Conservation (phyloP, 2,888 invertebrate species). For the Cephus pulcher region DNA sequence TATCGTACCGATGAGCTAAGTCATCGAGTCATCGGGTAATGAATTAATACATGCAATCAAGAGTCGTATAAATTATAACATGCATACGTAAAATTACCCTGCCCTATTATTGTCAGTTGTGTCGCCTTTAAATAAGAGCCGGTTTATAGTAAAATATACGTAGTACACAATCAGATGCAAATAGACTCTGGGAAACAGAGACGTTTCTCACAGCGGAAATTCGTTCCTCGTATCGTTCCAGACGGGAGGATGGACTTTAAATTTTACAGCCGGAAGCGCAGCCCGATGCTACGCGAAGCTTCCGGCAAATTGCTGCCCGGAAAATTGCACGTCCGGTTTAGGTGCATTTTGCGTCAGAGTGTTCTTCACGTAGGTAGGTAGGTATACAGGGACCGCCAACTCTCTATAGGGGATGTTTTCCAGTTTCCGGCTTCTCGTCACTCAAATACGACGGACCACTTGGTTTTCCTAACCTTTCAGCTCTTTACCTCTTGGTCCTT, state of each 20-base stretch:
- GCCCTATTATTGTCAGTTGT: background rate
- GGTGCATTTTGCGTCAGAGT: slow-evolving; percentile 43
- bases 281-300: slow-evolving; percentile 40
- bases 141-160: background rate
- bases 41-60: background rate
- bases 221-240: background rate
- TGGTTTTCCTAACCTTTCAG: slow-evolving; percentile 15
- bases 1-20: background rate
- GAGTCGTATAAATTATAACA: background rate
- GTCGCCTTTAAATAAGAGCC: background rate
- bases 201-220: background rate
- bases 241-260: slow-evolving; percentile 1
- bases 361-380: slow-evolving; percentile 18
- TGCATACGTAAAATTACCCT: background rate
- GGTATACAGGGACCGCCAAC: background rate
- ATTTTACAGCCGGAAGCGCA: slow-evolving; percentile 48
- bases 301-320: slow-evolving; percentile 42
- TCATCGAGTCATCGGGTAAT: background rate
- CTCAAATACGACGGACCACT: slow-evolving; percentile 30
- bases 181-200: background rate
- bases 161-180: background rate
- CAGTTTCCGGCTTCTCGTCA: slow-evolving; percentile 36
- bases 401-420: background rate
- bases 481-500: slow-evolving; percentile 14
- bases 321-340: slow-evolving; percentile 48